Evolutionary conservation across 2,113 vertebrate species (phyloP), one percentile per base, ranked within the genome.

Genomic region (Melanerpes formicivorus): DNA sequence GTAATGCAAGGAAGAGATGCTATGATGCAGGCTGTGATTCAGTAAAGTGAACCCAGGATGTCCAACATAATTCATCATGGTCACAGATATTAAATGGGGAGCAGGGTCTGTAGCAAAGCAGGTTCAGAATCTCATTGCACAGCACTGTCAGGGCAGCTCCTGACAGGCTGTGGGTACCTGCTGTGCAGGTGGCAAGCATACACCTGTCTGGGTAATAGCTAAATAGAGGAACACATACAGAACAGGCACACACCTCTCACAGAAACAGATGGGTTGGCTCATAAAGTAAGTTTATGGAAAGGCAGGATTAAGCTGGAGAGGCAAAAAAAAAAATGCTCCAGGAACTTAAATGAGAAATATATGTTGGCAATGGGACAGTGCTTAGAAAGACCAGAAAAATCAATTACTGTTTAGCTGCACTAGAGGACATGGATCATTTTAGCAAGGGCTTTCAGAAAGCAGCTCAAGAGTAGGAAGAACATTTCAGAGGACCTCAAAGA

Each of bases 351-450:
- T 84, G 92, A 90, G 90, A 96, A 95, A 93, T 95, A 69, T 72
- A 42, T 58, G 86, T 84, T 95, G 96, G 95, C 95, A 90, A 79
- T 30, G 64, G 93, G 94, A 86, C 93, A 90, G 71, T 88, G 83
- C 88, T 95, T 94, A 84, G 90, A 88, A 95, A 95, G 93, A 91
- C 80, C 77, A 94, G 91, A 87, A 88, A 95, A 95, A 94, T 91
- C 96, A 95, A 81, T 96, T 95, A 89, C 88, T 96, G 90, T 93
- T 93, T 84, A 95, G 88, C 88, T 94, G 83, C 73, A 70, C 67
- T 44, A 75, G 88, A 93, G 83, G 85, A 82, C 84, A 88, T 77
- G 94, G 88, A 95, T 96, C 85, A 80, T 88, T 94, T 44, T 94
- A 94, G 81, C 46, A 87, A 73, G n/a, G 55, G 80, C 77, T 95